Base-by-base conservation (phyloP, 1,140 invertebrate species). In the Wiebesia pumilae region DNA sequence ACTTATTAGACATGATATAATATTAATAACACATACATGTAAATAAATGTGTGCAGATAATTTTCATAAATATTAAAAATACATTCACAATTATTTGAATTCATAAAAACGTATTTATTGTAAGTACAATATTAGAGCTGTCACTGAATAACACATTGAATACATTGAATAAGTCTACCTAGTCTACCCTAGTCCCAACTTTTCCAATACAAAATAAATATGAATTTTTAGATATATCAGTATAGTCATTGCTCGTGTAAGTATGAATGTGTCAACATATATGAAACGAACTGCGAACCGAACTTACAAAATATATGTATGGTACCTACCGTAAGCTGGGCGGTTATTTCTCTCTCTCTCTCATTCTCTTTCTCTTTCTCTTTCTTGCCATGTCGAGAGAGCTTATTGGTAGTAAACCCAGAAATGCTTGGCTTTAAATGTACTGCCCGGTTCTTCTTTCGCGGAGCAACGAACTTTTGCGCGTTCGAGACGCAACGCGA, bases 381-480 rank as follows among this genome's bases (percentile, higher is more conserved):
- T 84, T 58, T 58, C 21, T 38, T 54, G 43, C 33, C 12, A 21
- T 58, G 27, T n/a, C 35, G 27, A 83, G 24, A 88, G 79, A 87
- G 79, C 58, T 69, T 86, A 88, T 83, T 88, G 85, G 89, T 82
- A 89, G 89, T 90, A 90, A 89, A 90, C 90, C 89, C 90, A 92
- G 91, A 92, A 92, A 92, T 88, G 88, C 89, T 90, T 88, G 87
- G 89, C 84, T 89, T 80, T 54, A 33, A 62, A 87, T 88, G 35
- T 73, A n/a, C 47, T 73, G 69, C 43, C 73, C 54, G 62, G 84
- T 81, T 92, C 91, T 92, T 91, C 90, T 91, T 91, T 90, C 86
- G 90, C 89, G 69, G 91, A 90, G 90, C 92, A 93, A 92, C 89
- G 91, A 93, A 92, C 91, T 92, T 91, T 88, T 86, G 79, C 30